Percentiles rank a stretch among this genome's conserved stretches.
These are phyloP conservation scores for Hyalella azteca DNA, from an alignment of 2,888 invertebrate species.

Conservation along the genomic window DNA sequence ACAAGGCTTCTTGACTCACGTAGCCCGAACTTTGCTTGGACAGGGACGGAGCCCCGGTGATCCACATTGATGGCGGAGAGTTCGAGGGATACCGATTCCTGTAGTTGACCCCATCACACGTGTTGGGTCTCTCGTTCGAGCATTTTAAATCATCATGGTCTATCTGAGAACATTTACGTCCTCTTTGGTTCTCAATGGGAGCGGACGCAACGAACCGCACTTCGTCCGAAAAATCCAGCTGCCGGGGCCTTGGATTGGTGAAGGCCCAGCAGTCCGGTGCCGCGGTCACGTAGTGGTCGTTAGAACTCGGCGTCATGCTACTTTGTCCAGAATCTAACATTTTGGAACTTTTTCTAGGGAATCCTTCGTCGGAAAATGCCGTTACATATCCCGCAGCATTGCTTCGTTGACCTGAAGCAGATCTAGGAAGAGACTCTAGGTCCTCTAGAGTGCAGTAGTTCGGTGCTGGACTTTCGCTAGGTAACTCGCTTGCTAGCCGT, in stretches of 20 bases:
- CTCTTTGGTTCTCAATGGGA: conserved; percentile 11
- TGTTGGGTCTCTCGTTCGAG: background rate
- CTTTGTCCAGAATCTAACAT: background rate
- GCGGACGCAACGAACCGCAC: conserved; percentile 25
- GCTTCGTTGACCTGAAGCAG: no score
- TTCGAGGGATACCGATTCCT: background rate
- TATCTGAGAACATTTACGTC: background rate
- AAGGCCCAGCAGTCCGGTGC: background rate
- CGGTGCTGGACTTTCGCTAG: background rate
- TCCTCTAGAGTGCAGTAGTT: background rate
- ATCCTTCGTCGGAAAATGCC: no score
- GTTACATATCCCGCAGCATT: no score
- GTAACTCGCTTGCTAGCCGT: no score
- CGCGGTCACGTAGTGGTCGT: background rate
- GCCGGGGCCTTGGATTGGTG: conserved; percentile 2
- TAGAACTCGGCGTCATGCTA: background rate
- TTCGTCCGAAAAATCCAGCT: conserved; percentile 26
- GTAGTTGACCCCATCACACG: conserved; percentile 26
- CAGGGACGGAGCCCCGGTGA: conserved; percentile 45
- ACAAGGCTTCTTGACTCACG: conserved; percentile 51
- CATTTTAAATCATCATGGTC: conserved; percentile 4
- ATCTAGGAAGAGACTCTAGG: background rate
- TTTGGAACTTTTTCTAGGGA: background rate
- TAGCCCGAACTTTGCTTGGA: conserved; percentile 58
- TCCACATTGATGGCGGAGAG: conserved; percentile 23